Evolutionary conservation across 2,888 invertebrate genomes (phyloP), one percentile per base, ranked within the genome.

Genomic region (Ennomos quercinarius): DNA sequence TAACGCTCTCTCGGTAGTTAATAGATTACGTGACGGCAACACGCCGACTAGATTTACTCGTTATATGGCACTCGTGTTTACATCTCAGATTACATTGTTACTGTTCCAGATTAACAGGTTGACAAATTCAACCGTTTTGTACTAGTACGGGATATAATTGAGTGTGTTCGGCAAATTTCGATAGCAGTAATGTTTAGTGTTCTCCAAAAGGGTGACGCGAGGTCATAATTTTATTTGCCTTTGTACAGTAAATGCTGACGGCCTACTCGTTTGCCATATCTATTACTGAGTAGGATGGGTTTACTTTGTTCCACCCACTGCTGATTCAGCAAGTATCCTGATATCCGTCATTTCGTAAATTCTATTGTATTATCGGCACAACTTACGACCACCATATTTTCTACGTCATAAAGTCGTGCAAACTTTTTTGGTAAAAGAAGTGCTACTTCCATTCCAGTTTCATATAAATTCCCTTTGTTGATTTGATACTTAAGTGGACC

Each of bases 1-100:
- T 42, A 50, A 41, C 42, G 48, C 43, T 43, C 35, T 63, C 51
- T 61, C 51, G 60, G 55, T 55, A 57, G 70, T 63, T 78, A 73
- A 78, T 76, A 68, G 71, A 63, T 62, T 77, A 77, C 78, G 77
- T 80, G 80, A 70, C 68, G 59, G 47, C 60, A 55, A 54, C 56
- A 47, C 55, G 63, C 59, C 59, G 61, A 65, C 55, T 51, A 71
- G 78, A 73, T 73, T 80, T 77, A 78, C 55, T 56, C 43, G 40
- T 43, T 43, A 56, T 66, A 35, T 50, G 44, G 45, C 12, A 52
- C 51, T 61, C 50, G 35, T 75, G 78, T 77, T 74, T 74, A 67
- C 70, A 57, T 55, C 61, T 45, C 34, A 58, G 70, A 75, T 76
- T 73, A 70, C 49, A 54, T 68, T 73, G 68, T 68, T 59, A 59